Evolutionary conservation across 2,113 vertebrate species (phyloP).

Genomic region (Lota lota): DNA sequence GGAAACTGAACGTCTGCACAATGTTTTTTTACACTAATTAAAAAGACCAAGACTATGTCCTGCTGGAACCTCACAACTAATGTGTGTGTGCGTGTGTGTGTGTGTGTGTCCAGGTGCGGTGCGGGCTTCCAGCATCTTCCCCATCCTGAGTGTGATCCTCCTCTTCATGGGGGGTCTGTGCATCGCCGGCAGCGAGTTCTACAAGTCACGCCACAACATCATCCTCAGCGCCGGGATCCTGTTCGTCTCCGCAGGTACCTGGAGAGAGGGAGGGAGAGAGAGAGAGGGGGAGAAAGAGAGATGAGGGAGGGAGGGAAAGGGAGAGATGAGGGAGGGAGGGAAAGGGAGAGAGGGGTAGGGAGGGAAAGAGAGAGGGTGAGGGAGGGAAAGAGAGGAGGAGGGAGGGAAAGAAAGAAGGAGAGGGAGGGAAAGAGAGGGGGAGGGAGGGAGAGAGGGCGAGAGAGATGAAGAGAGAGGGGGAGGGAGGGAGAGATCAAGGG

Average conservation of each 20-base stretch:
- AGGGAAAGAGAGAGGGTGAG: neutral
- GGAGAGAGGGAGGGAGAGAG: neutral
- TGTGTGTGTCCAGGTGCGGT: constrained; percentile 37
- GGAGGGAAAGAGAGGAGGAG: neutral
- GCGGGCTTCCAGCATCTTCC: constrained; percentile 54
- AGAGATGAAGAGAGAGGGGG: neutral
- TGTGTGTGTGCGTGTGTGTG: too few relatives aligned
- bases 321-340: neutral
- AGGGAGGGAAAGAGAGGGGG: neutral
- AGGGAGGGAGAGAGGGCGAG: neutral
- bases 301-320: too few relatives aligned
- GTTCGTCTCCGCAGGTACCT: constrained; percentile 84
- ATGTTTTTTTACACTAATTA: too few relatives aligned
- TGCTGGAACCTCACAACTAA: too few relatives aligned
- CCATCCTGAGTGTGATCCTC: constrained; percentile 83
- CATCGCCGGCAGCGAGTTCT: constrained; percentile 89
- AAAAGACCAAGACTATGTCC: too few relatives aligned
- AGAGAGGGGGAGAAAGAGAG: neutral
- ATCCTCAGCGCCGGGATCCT: constrained; percentile 88
- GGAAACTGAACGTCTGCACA: too few relatives aligned
- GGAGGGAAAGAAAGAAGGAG: neutral
- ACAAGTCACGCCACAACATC: constrained; percentile 91
- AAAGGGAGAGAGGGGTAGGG: neutral
- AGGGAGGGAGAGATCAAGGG: neutral
- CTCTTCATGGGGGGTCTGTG: constrained; percentile 90